phyloP scores from a whole-genome alignment of 1,140 invertebrate species.

The Drosophila lacertosa region DNA sequence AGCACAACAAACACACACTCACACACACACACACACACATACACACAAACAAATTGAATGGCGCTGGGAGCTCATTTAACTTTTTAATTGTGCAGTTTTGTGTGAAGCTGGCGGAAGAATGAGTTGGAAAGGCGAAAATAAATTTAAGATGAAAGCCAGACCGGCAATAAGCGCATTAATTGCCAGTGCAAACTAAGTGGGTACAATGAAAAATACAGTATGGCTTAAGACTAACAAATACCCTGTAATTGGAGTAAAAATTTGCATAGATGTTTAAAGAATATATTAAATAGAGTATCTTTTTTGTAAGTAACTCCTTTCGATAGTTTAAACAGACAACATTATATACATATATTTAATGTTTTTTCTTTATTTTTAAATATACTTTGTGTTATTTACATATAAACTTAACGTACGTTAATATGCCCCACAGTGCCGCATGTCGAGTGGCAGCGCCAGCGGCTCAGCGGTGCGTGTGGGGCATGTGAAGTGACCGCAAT shows the following conservation, averaged over 20 bases:
- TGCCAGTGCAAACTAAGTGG: constrained; percentile 45
- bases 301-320: too few species aligned
- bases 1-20: background rate
- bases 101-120: constrained; percentile 47
- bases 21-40: constrained; percentile 17
- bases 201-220: background rate
- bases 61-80: constrained; percentile 68
- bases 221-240: background rate
- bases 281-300: too few species aligned
- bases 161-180: constrained; percentile 75
- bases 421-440: background rate
- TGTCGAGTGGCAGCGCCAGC: constrained; percentile 15
- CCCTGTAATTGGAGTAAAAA: background rate
- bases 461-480: constrained; percentile 57
- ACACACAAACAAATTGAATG: constrained; percentile 50
- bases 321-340: too few species aligned
- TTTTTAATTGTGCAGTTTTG: constrained; percentile 78
- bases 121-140: constrained; percentile 35
- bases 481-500: constrained; percentile 71
- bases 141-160: constrained; percentile 65
- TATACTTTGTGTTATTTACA: too few species aligned
- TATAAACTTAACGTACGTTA: too few species aligned
- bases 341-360: too few species aligned
- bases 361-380: too few species aligned
- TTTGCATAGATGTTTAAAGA: too few species aligned